A percentile compares a stretch with the other conserved stretches of the same genome.
These are phyloP conservation scores for Phoxinus dragarum DNA, from an alignment of 2,797 vertebrate species.

Conservation along the genomic window DNA sequence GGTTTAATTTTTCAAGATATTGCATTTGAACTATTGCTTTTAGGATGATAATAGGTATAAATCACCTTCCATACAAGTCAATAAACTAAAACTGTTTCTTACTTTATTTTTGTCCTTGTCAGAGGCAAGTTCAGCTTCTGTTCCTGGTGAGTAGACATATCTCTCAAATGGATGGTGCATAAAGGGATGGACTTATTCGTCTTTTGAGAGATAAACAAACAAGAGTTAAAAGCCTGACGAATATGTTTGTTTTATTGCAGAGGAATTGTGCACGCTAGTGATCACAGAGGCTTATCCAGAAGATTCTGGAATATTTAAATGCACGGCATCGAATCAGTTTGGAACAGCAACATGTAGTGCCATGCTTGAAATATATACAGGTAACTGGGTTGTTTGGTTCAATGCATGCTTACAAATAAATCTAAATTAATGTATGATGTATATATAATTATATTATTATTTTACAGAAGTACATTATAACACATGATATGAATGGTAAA, in stretches of 20 bases:
- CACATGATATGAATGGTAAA: too few relatives aligned
- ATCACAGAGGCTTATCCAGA: slow-evolving; percentile 90
- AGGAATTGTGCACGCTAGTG: slow-evolving; percentile 90
- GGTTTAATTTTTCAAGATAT: neutral
- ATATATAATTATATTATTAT: neutral
- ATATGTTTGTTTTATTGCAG: slow-evolving; percentile 66
- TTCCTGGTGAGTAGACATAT: slow-evolving; percentile 80
- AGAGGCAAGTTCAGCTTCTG: slow-evolving; percentile 86
- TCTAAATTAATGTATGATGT: neutral
- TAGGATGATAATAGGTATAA: neutral
- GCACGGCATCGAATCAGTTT: slow-evolving; percentile 83
- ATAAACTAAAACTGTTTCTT: neutral
- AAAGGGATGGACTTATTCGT: too few relatives aligned
- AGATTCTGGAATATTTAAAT: slow-evolving; percentile 89
- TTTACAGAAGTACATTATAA: neutral
- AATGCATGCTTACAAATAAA: neutral
- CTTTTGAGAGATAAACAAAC: too few relatives aligned
- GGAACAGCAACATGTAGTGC: slow-evolving; percentile 83
- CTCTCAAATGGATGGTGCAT: neutral
- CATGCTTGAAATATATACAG: slow-evolving; percentile 78
- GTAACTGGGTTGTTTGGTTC: slow-evolving; percentile 55
- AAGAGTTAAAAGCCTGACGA: too few relatives aligned
- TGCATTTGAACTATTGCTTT: neutral
- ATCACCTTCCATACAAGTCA: neutral
- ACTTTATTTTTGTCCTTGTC: slow-evolving; percentile 61